Conservation (phyloP, 2,797 vertebrate genomes). For the Myotis findleyi region DNA sequence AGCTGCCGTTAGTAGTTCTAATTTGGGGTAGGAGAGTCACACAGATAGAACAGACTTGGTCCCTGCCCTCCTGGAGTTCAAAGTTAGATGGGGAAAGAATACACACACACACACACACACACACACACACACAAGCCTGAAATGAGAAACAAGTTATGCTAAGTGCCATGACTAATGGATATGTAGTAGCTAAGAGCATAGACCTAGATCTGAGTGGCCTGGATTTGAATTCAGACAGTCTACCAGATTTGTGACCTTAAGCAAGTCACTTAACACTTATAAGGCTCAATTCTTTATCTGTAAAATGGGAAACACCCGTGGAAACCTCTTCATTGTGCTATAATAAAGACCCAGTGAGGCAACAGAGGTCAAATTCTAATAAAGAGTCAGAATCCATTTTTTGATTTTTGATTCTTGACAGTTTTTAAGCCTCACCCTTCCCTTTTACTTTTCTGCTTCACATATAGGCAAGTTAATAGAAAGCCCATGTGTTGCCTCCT, state of each 20-base stretch:
- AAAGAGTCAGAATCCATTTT: background rate
- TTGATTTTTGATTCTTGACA: background rate
- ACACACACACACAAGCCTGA: background rate
- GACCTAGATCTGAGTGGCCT: background rate
- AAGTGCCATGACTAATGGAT: background rate
- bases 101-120: background rate
- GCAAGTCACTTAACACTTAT: background rate
- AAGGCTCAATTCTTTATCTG: background rate
- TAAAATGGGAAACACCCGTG: background rate
- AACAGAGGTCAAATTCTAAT: background rate
- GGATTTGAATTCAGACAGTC: background rate
- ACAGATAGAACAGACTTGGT: background rate
- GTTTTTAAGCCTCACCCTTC: background rate
- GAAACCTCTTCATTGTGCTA: background rate
- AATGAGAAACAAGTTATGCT: background rate
- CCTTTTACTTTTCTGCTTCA: background rate
- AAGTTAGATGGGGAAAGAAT: background rate
- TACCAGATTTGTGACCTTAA: background rate
- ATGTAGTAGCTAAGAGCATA: background rate
- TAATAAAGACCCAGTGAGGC: background rate
- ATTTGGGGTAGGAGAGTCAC: background rate
- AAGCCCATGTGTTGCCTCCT: background rate
- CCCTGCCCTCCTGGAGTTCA: background rate
- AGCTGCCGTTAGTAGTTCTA: background rate
- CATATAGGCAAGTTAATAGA: background rate